Evolutionary conservation across 1,140 invertebrate species (phyloP).

Genomic region (Drosophila sproati): DNA sequence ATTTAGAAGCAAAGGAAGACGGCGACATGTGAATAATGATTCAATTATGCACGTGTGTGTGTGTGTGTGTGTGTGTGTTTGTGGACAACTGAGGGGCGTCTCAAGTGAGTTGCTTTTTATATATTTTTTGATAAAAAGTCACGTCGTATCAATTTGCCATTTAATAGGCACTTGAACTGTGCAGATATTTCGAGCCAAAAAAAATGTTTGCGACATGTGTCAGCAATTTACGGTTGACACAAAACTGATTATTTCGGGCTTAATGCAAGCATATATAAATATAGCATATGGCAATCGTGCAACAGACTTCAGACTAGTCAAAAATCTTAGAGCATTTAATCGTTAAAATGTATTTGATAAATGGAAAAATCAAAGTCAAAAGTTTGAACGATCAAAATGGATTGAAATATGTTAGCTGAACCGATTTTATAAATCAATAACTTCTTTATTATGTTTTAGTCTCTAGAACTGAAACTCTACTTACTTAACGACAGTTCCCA

Average conservation of each 20-base stretch:
- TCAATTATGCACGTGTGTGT: conserved; percentile 64
- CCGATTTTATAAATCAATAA: no score
- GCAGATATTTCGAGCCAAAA: conserved; percentile 23
- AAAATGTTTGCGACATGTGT: conserved; percentile 44
- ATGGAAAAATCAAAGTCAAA: no score
- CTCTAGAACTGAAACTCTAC: no score
- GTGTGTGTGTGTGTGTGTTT: conserved; percentile 1
- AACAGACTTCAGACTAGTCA: no score
- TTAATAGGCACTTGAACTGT: conserved; percentile 79
- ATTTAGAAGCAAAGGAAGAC: conserved; percentile 54
- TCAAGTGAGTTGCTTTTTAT: conserved; percentile 62
- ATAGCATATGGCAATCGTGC: neutral
- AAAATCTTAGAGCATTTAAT: no score
- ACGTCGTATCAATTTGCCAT: conserved; percentile 82
- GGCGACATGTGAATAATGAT: conserved; percentile 49
- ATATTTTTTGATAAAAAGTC: conserved; percentile 74
- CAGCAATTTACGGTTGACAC: conserved; percentile 52
- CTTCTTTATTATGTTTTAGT: no score
- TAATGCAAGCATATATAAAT: neutral
- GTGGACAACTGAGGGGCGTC: conserved; percentile 57
- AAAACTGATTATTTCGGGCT: conserved; percentile 18
- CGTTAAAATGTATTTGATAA: no score
- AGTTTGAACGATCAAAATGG: no score
- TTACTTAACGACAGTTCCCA: no score
- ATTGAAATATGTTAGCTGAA: no score